Conservation (phyloP, 2,888 invertebrate species). For the Tipula confusa region DNA sequence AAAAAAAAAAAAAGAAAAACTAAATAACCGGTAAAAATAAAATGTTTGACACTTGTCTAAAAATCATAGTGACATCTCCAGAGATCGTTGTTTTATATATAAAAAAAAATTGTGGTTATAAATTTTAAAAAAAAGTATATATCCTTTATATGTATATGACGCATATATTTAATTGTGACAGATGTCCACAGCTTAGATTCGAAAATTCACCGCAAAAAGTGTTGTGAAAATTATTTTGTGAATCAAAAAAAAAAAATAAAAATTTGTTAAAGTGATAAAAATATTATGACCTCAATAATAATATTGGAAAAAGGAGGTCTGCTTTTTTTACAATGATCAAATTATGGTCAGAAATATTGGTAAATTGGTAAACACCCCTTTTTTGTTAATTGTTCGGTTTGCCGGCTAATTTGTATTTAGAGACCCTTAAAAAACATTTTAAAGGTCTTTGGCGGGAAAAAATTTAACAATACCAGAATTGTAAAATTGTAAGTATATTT, state of each 20-base stretch:
- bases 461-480: background rate
- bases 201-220: slow-evolving; percentile 7
- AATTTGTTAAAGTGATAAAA: background rate
- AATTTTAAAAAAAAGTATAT: background rate
- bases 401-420: background rate
- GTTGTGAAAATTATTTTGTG: background rate
- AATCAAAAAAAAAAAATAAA: background rate
- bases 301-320: background rate
- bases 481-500: background rate
- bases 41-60: background rate
- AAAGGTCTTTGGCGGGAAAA: background rate
- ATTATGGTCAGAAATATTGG: background rate
- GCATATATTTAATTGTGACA: background rate
- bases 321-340: background rate
- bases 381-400: background rate
- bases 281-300: background rate
- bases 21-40: background rate
- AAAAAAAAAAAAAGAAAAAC: background rate
- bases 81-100: slow-evolving; percentile 30
- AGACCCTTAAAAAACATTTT: background rate
- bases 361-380: background rate
- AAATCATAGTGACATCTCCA: slow-evolving; percentile 31
- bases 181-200: background rate
- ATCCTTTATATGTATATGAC: background rate
- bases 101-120: slow-evolving; percentile 29